Percentiles rank a stretch among this genome's conserved stretches.
These are phyloP conservation scores for Chymomyza caudatula DNA, from an alignment of 2,888 invertebrate species.

Conservation along the genomic window DNA sequence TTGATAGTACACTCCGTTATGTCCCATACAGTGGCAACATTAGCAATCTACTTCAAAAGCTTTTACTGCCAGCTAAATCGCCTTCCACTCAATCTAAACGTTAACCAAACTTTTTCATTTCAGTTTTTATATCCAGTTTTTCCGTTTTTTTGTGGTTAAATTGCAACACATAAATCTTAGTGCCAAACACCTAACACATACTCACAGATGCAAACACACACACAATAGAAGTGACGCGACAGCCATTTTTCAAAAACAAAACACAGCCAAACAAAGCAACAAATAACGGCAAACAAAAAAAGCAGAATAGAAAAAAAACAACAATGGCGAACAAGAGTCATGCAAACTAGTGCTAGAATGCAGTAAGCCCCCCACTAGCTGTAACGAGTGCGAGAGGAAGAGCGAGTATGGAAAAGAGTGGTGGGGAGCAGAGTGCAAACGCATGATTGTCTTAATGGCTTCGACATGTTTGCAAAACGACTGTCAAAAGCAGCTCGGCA, in stretches of 20 bases:
- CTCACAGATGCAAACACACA: constrained; percentile 39
- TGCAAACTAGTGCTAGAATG: constrained; percentile 31
- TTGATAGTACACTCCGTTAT: not conserved
- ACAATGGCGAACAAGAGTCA: constrained; percentile 11
- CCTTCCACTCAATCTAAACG: constrained; percentile 68
- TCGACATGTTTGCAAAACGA: constrained; percentile 73
- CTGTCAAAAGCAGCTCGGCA: constrained; percentile 64
- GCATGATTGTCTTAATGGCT: constrained; percentile 73
- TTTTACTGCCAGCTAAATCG: constrained; percentile 12
- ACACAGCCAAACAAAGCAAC: constrained; percentile 32
- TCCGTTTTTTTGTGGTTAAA: constrained; percentile 53
- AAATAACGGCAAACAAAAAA: constrained; percentile 18
- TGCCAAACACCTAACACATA: constrained; percentile 59
- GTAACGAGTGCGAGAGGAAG: too few relatives aligned
- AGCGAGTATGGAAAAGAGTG: not conserved
- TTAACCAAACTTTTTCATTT: constrained; percentile 46
- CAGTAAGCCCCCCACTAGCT: constrained; percentile 20
- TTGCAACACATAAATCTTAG: constrained; percentile 69
- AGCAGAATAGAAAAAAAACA: constrained; percentile 13
- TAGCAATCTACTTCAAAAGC: not conserved
- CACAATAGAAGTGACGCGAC: constrained; percentile 70
- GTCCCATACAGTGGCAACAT: not conserved
- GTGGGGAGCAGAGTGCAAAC: constrained; percentile 32
- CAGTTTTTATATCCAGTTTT: constrained; percentile 37
- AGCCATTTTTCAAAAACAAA: constrained; percentile 72